Conservation (phyloP, 2,888 invertebrate species). For the Congeria kusceri region DNA sequence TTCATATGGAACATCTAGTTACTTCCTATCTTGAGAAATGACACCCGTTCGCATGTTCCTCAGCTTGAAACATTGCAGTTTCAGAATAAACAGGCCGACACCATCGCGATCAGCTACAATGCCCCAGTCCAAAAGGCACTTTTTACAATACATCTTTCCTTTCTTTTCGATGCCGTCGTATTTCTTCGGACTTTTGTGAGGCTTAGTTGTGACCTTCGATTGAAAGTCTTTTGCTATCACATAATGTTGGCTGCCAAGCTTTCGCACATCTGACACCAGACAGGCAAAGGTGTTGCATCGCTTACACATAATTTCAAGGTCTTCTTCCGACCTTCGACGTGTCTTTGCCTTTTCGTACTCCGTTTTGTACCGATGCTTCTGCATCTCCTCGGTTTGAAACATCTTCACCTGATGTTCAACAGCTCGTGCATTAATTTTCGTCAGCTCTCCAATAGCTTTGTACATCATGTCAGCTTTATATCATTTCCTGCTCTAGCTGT, state of each 20-base stretch:
- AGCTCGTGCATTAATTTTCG: not conserved
- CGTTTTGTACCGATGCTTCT: not conserved
- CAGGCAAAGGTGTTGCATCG: constrained; percentile 2
- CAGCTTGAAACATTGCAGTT: constrained; percentile 11
- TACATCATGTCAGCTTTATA: constrained; percentile 27
- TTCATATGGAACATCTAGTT: constrained; percentile 18
- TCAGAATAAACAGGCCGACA: not conserved
- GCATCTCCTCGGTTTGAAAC: constrained; percentile 10
- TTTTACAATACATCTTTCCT: constrained; percentile 17
- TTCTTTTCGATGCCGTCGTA: constrained; percentile 12
- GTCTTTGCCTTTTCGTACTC: not conserved
- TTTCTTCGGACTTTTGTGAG: not conserved
- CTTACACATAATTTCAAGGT: constrained; percentile 11
- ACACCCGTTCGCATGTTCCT: not conserved
- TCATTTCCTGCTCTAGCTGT: constrained; percentile 2
- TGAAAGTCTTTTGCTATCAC: constrained; percentile 6
- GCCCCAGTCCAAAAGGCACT: constrained; percentile 21
- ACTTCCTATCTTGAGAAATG: constrained; percentile 12
- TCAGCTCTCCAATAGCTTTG: constrained; percentile 7
- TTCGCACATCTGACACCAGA: constrained; percentile 8
- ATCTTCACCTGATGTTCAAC: not conserved
- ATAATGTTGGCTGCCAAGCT: not conserved
- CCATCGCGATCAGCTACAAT: constrained; percentile 1
- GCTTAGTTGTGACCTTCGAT: not conserved
- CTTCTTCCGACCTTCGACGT: not conserved